Conservation (phyloP, 2,888 invertebrate species). For the Epinotia demarniana region DNA sequence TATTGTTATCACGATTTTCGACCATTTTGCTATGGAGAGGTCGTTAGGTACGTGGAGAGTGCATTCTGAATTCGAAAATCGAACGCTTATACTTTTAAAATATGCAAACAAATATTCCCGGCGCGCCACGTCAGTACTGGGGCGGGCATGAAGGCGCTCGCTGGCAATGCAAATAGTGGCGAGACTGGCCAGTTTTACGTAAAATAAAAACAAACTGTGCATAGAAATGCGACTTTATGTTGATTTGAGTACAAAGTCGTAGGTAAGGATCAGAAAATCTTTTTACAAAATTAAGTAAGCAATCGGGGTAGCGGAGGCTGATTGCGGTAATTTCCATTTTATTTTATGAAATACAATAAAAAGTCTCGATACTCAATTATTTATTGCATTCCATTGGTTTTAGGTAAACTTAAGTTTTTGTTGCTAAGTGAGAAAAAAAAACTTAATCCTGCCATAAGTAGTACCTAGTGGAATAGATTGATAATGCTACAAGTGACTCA, state of each 20-base stretch:
- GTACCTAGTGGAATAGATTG: no score
- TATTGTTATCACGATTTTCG: constrained; percentile 9
- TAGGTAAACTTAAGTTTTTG: no score
- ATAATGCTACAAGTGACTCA: no score
- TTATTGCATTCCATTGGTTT: no score
- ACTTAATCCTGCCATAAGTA: no score
- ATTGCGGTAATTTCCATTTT: not conserved
- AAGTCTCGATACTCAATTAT: no score
- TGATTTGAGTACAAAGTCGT: no score
- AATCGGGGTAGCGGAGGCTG: not conserved
- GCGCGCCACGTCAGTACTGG: constrained; percentile 14
- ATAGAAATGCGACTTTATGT: no score
- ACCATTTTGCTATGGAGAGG: constrained; percentile 12
- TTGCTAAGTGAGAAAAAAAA: no score
- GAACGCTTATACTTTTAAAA: constrained; percentile 39
- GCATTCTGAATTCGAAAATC: constrained; percentile 40
- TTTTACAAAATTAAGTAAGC: not conserved
- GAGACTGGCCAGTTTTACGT: not conserved
- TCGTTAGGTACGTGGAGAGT: constrained; percentile 17
- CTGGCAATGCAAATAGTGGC: not conserved
- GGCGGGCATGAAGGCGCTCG: not conserved
- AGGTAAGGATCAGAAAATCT: not conserved
- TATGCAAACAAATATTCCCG: constrained; percentile 41
- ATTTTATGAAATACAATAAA: no score
- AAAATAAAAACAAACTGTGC: constrained; percentile 1